Evolutionary conservation across 2,797 vertebrate species (phyloP).

Genomic region (Hyperoplus lanceolatus): DNA sequence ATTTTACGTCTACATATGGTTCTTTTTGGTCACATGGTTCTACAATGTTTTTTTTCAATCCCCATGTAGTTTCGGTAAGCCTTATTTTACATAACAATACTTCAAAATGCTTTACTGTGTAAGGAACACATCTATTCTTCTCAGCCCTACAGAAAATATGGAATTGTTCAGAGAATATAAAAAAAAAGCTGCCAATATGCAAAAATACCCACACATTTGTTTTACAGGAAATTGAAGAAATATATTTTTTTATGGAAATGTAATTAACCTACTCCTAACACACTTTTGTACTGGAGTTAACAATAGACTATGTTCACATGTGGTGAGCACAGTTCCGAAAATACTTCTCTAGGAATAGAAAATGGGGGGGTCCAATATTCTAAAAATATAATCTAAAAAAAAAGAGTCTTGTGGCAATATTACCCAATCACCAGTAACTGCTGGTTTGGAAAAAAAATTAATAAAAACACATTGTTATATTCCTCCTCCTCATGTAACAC

Average conservation of each 20-base stretch:
- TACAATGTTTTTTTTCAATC: not conserved
- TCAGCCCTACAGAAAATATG: not conserved
- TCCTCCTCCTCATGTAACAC: not conserved
- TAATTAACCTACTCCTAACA: not conserved
- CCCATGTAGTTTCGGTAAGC: not conserved
- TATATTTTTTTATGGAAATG: not conserved
- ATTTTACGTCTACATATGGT: conserved; percentile 38
- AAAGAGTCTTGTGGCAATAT: not conserved
- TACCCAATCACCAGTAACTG: not conserved
- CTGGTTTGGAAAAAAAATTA: not conserved
- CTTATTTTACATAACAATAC: not conserved
- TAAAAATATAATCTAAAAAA: not conserved
- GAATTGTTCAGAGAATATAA: too few species aligned
- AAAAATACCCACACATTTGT: not conserved
- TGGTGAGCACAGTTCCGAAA: conserved; percentile 18
- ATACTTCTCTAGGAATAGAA: conserved; percentile 23
- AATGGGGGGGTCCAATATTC: not conserved
- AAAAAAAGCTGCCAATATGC: too few species aligned
- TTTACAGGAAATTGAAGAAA: too few species aligned
- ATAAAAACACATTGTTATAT: not conserved
- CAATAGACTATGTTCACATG: conserved; percentile 28
- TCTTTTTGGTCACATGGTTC: conserved; percentile 6
- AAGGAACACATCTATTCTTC: not conserved
- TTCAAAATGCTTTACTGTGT: not conserved
- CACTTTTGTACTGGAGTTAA: conserved; percentile 3